Evolutionary conservation across 2,113 vertebrate genomes (phyloP).

Genomic region (Cryptoleucopteryx plumbea): DNA sequence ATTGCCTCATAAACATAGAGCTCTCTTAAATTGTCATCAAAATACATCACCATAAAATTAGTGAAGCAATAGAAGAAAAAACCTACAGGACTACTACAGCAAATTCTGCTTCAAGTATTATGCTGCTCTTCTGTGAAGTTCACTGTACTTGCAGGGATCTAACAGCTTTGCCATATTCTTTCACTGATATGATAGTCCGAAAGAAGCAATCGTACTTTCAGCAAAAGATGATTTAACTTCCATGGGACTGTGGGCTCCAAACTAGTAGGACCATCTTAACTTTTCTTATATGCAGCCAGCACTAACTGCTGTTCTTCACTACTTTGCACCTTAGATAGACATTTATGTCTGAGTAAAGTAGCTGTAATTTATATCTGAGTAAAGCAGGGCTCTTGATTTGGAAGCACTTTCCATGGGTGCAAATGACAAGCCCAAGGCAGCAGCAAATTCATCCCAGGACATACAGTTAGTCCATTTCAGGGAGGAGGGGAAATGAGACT

Average conservation of each 20-base stretch:
- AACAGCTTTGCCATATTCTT: background rate
- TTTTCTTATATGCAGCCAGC: background rate
- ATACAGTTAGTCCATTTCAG: background rate
- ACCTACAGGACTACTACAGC: background rate
- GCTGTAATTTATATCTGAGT: constrained; percentile 2
- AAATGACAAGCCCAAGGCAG: constrained; percentile 22
- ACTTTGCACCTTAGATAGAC: background rate
- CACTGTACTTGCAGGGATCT: background rate
- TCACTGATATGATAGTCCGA: background rate
- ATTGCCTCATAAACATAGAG: constrained; percentile 14
- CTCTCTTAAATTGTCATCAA: constrained; percentile 5
- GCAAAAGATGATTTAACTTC: constrained; percentile 16
- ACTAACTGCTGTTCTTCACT: background rate
- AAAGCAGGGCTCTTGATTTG: background rate
- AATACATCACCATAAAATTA: constrained; percentile 20
- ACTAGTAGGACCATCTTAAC: background rate
- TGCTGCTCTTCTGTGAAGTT: background rate
- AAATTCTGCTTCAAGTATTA: background rate
- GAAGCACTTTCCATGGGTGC: background rate
- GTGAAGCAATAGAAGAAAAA: background rate
- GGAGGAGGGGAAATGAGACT: background rate
- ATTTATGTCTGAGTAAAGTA: background rate
- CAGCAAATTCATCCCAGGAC: background rate
- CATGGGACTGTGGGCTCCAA: background rate
- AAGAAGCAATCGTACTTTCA: background rate